Conservation (phyloP, 2,113 vertebrate genomes). For the Nestor notabilis region DNA sequence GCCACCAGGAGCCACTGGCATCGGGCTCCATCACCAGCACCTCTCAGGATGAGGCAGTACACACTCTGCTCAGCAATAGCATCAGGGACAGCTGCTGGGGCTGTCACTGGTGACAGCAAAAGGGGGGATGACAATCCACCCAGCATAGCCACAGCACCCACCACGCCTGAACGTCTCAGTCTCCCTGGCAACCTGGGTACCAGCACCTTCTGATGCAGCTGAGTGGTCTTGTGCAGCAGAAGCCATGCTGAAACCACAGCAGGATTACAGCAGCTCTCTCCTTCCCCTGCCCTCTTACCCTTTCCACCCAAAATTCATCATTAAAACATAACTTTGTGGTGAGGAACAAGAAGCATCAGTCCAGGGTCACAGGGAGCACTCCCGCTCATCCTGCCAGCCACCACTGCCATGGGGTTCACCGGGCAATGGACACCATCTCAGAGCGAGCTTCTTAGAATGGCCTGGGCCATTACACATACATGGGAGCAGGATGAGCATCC, state of each 20-base stretch:
- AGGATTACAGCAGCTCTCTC: neutral
- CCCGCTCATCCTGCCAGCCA: neutral
- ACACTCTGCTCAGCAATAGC: neutral
- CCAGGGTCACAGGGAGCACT: neutral
- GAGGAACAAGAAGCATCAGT: neutral
- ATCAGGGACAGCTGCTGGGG: neutral
- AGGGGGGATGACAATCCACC: neutral
- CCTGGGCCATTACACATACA: neutral
- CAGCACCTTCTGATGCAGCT: neutral
- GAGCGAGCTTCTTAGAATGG: accelerated
- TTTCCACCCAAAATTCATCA: neutral
- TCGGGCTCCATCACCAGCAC: neutral
- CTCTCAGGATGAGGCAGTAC: neutral
- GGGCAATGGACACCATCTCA: accelerated
- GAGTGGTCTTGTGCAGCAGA: neutral
- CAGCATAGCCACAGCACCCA: accelerated
- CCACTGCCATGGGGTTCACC: neutral
- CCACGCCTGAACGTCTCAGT: constrained; percentile 38
- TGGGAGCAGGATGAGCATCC: neutral
- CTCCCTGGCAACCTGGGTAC: constrained; percentile 70
- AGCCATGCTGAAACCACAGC: neutral
- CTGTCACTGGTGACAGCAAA: neutral
- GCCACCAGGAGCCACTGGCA: neutral
- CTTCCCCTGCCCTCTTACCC: neutral
- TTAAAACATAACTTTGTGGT: neutral